Conservation (phyloP, 2,888 invertebrate genomes). For the Amphipoea oculea region DNA sequence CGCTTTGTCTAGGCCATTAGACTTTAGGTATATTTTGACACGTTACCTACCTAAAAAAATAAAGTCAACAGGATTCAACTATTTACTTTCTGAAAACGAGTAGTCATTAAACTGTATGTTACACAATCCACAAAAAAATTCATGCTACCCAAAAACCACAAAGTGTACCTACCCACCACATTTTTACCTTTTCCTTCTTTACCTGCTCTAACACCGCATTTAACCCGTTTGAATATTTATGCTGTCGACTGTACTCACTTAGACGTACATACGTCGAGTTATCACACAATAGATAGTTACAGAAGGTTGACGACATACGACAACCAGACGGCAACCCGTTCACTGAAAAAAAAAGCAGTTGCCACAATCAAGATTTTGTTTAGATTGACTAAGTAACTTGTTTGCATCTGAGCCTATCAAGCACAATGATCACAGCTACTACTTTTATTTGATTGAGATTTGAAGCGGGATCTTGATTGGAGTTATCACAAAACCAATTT, state of each 20-base stretch:
- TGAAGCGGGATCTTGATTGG: no score
- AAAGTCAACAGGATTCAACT: not conserved
- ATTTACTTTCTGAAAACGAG: not conserved
- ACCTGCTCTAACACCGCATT: slow-evolving; percentile 47
- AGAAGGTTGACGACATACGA: slow-evolving; percentile 5
- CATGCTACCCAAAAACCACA: slow-evolving; percentile 10
- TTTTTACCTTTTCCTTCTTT: slow-evolving; percentile 37
- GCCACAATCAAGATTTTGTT: no score
- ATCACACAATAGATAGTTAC: not conserved
- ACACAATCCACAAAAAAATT: slow-evolving; percentile 14
- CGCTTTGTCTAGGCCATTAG: no score
- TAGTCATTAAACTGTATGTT: not conserved
- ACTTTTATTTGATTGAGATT: no score
- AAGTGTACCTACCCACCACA: slow-evolving; percentile 12
- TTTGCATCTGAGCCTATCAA: no score
- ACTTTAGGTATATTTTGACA: not conserved
- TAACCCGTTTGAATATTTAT: slow-evolving; percentile 63
- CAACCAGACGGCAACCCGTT: not conserved
- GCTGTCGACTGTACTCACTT: slow-evolving; percentile 45
- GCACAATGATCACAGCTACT: no score
- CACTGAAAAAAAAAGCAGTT: no score
- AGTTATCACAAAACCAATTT: no score
- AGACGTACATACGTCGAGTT: slow-evolving; percentile 12
- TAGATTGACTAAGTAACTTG: no score
- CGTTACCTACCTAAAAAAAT: not conserved